Percentiles rank a stretch among this genome's conserved stretches.
phyloP scores from a whole-genome alignment of 2,888 invertebrate species.

The Chesias legatella region DNA sequence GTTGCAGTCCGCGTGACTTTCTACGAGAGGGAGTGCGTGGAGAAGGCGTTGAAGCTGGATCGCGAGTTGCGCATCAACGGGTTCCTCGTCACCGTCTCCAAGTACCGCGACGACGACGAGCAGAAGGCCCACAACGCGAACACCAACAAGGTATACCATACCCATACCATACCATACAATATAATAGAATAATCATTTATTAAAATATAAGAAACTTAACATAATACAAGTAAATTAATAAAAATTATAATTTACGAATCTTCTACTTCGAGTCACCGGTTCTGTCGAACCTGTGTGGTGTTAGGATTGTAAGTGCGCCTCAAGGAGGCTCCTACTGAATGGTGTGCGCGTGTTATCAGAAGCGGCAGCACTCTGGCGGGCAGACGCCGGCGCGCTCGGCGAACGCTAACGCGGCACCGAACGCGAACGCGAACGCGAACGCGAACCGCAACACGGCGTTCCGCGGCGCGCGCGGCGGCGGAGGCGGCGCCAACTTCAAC shows the following conservation, averaged over 20 bases:
- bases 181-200: too few species aligned
- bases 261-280: too few species aligned
- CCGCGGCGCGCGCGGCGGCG: slow-evolving; percentile 60
- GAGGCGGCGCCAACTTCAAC: slow-evolving; percentile 55
- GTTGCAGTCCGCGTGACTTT: slow-evolving; percentile 71
- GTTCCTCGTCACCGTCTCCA: slow-evolving; percentile 72
- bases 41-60: slow-evolving; percentile 70
- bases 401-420: slow-evolving; percentile 32
- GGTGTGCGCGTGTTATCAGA: slow-evolving; percentile 37
- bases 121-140: slow-evolving; percentile 70
- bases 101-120: slow-evolving; percentile 74
- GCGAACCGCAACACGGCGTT: slow-evolving; percentile 46
- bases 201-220: too few species aligned
- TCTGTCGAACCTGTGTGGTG: too few species aligned
- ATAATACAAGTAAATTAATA: too few species aligned
- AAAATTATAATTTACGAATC: too few species aligned
- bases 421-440: slow-evolving; percentile 39
- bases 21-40: slow-evolving; percentile 67
- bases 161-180: too few species aligned
- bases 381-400: slow-evolving; percentile 24
- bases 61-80: slow-evolving; percentile 77
- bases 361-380: slow-evolving; percentile 62
- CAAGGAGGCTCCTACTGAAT: too few species aligned
- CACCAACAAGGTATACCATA: slow-evolving; percentile 48
- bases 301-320: too few species aligned